Percentiles rank a stretch among this genome's conserved stretches.
These are phyloP conservation scores for Caenorhabditis sp. DNA, from an alignment of 2,888 invertebrate genomes.

Conservation along the genomic window DNA sequence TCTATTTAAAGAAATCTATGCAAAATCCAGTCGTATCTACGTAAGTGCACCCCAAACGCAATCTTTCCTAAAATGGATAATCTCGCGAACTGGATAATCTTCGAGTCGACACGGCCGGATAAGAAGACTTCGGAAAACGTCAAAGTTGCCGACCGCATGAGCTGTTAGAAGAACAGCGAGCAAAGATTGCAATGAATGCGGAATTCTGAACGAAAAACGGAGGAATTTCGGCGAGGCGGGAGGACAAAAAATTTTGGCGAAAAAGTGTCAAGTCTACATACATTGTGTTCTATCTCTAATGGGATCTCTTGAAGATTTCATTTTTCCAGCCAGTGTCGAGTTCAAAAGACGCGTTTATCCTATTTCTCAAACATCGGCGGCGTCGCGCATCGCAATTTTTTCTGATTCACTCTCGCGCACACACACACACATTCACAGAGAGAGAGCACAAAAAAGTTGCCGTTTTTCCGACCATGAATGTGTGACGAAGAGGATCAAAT, in stretches of 20 bases:
- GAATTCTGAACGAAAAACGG: constrained; percentile 8
- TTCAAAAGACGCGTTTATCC: constrained; percentile 52
- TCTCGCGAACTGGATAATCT: constrained; percentile 33
- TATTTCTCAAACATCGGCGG: constrained; percentile 48
- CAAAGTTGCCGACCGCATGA: constrained; percentile 16
- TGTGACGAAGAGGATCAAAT: constrained; percentile 53
- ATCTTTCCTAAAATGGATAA: too few relatives aligned
- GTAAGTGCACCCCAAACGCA: too few relatives aligned
- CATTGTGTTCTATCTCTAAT: constrained; percentile 56
- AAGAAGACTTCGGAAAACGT: constrained; percentile 31
- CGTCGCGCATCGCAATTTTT: constrained; percentile 32
- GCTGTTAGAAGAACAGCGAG: constrained; percentile 1
- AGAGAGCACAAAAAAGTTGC: constrained; percentile 40
- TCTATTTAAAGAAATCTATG: too few relatives aligned
- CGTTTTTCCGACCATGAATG: constrained; percentile 45
- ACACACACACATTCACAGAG: constrained; percentile 8
- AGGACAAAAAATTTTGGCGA: constrained; percentile 39
- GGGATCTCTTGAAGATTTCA: constrained; percentile 57
- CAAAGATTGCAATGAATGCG: constrained; percentile 31
- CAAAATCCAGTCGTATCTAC: too few relatives aligned
- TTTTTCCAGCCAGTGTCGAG: constrained; percentile 48
- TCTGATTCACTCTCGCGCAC: constrained; percentile 39
- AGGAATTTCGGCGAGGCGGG: neutral
- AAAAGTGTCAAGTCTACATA: constrained; percentile 51
- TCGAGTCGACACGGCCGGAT: constrained; percentile 12